Evolutionary conservation across 2,888 invertebrate species (phyloP).

Genomic region (Drosophila stalkeri): DNA sequence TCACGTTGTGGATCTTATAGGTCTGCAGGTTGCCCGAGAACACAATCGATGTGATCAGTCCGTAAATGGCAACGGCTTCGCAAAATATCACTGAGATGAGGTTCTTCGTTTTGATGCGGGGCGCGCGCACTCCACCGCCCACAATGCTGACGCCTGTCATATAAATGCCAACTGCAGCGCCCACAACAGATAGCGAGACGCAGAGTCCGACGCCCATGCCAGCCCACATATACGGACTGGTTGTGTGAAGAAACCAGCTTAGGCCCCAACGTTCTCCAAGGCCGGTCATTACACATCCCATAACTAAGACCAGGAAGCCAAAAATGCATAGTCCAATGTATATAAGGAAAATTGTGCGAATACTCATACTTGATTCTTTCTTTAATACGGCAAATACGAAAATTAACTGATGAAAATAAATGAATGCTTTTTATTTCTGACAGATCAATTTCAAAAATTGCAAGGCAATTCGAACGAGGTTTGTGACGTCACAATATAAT

Average conservation of each 20-base stretch:
- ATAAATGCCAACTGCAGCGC: constrained; percentile 98
- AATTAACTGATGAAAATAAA: not conserved
- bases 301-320: constrained; percentile 78
- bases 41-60: constrained; percentile 98
- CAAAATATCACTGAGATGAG: constrained; percentile 99
- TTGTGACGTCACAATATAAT: not conserved
- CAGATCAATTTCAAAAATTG: not conserved
- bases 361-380: constrained; percentile 34
- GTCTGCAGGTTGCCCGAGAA: constrained; percentile 92
- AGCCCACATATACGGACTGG: constrained; percentile 98
- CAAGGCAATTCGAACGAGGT: not conserved
- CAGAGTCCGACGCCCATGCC: constrained; percentile 96
- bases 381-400: not conserved
- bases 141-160: constrained; percentile 98
- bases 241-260: constrained; percentile 95
- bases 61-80: constrained; percentile 99
- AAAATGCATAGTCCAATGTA: constrained; percentile 86
- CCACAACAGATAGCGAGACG: constrained; percentile 98
- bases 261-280: constrained; percentile 93
- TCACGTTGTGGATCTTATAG: constrained; percentile 65
- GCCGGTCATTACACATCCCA: constrained; percentile 90
- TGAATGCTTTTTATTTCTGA: too few species aligned
- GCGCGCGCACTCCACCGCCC: constrained; percentile 99
- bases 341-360: not conserved
- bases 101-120: constrained; percentile 99